A percentile compares a stretch with the other conserved stretches of the same genome.
Evolutionary conservation across 2,888 invertebrate species (phyloP).

Genomic region (Invenusta paracnida): DNA sequence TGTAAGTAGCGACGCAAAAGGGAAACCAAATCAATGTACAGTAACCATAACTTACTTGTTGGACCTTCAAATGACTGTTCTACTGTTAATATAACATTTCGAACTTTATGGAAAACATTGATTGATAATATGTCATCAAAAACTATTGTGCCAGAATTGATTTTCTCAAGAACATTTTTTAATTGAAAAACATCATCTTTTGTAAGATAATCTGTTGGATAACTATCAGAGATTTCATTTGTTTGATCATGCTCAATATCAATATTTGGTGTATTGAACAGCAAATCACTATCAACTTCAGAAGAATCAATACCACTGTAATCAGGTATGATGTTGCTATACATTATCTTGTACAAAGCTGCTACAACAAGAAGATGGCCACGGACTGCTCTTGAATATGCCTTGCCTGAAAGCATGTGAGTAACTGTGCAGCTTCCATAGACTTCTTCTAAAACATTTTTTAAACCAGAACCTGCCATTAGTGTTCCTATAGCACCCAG

Average conservation of each 20-base stretch:
- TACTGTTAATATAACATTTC: neutral
- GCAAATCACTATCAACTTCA: neutral
- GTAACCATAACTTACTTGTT: neutral
- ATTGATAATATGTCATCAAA: neutral
- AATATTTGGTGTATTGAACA: neutral
- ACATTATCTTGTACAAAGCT: conserved; percentile 2
- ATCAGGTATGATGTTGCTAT: neutral
- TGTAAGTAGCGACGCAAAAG: conserved; percentile 38
- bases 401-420: neutral
- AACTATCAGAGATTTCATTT: neutral
- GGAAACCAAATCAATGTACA: neutral
- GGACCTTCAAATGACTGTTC: neutral
- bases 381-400: neutral
- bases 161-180: neutral
- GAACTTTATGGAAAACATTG: neutral
- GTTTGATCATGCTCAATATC: neutral
- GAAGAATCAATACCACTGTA: neutral
- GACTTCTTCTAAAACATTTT: neutral
- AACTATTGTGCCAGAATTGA: neutral
- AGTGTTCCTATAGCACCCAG: conserved; percentile 2
- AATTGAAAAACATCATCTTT: neutral
- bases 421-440: neutral
- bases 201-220: neutral
- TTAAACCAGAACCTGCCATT: conserved; percentile 9
- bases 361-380: conserved; percentile 17